A percentile compares a stretch with the other conserved stretches of the same genome.
Conservation (phyloP, 1,140 invertebrate species). For the Heliothis virescens region DNA sequence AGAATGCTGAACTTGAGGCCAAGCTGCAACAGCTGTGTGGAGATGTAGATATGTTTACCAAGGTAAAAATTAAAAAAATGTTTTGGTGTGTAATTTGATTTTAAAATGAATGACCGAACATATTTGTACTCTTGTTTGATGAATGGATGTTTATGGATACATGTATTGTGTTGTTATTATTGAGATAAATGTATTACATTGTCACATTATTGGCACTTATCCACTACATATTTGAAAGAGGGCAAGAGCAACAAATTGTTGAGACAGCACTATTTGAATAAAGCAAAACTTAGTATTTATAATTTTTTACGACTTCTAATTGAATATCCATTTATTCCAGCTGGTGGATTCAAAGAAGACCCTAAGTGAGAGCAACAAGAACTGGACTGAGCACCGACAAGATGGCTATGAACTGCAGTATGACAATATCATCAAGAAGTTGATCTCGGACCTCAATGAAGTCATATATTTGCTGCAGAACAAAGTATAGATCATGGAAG, state of each 20-base stretch:
- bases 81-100: no score
- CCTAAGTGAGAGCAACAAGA: conserved; percentile 67
- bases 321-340: conserved; percentile 59
- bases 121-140: no score
- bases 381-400: conserved; percentile 54
- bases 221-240: no score
- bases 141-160: no score
- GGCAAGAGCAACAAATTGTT: no score
- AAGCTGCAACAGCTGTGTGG: conserved; percentile 71
- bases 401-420: conserved; percentile 63
- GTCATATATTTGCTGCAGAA: conserved; percentile 73
- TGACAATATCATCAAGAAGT: conserved; percentile 72
- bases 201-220: no score
- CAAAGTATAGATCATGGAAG: conserved; percentile 53
- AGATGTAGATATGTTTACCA: conserved; percentile 75
- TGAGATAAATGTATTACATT: not conserved
- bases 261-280: no score
- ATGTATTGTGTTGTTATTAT: not conserved
- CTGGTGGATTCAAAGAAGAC: conserved; percentile 71
- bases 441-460: conserved; percentile 73
- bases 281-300: no score
- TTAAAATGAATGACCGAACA: no score
- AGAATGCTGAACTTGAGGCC: conserved; percentile 69
- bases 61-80: conserved; percentile 58
- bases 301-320: not conserved